Base-by-base conservation (phyloP, 2,888 invertebrate genomes). In the Fragum sueziense region DNA sequence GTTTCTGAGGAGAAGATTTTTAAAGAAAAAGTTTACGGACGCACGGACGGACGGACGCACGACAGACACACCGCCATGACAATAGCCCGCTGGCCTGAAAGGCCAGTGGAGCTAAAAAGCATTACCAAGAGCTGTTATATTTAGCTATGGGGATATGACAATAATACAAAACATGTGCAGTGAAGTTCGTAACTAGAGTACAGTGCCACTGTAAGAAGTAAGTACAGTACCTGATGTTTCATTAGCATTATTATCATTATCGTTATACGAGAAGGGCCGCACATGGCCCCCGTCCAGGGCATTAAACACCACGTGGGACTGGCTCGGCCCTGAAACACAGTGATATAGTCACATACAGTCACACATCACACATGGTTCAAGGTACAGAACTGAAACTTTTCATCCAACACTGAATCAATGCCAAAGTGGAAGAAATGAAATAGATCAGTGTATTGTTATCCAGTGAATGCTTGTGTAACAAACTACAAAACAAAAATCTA, bases 221-320 rank as follows among this genome's bases (percentile, higher is more conserved):
- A 31, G 31, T 61, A 47, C 57, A 47, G 61, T 85, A 91, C 91
- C 88, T 86, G 89, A 76, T 52, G 86, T 70, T 31, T 91, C 91
- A 85, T 89, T 91, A 51, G 88, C 91, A 85, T 89, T 90, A 76
- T 92, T 82, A 76, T 82, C 92, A 69, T 80, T 86, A 75, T 92
- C 92, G 82, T 90, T 89, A 52, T 91, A 74, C 25, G 91, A 87
- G 84, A 90, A 91, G 51, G 91, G 87, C 33, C 91, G 87, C 68
- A 91, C 86, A 70, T 89, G 88, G 33, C 85, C 85, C 51, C 77
- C 85, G 71, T 89, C 86, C 68, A 86, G 47, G 61, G 85, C 89
- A 85, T 88, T 90, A 74, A 91, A 88, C 62, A 91, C 80, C 67
- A 91, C 85, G 71, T 88, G 90, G 54, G 86, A 89, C 75, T 73